phyloP scores from a whole-genome alignment of 2,113 vertebrate genomes.

The Pangasianodon hypophthalmus region DNA sequence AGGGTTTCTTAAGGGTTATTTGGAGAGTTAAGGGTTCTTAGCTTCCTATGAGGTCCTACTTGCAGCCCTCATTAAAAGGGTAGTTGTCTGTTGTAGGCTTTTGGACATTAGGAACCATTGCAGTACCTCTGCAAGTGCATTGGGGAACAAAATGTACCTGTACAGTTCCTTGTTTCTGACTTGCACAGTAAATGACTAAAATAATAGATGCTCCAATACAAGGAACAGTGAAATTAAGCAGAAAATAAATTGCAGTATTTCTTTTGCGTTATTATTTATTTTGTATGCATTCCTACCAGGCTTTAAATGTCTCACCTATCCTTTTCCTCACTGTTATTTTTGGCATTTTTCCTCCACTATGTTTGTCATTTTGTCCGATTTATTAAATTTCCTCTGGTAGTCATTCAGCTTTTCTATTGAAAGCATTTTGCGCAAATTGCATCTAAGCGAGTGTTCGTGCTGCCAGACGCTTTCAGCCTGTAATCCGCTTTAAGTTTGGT shows the following conservation, averaged over 20 bases:
- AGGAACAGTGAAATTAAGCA: background rate
- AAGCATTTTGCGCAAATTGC: conserved; percentile 69
- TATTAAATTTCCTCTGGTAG: conserved; percentile 64
- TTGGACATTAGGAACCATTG: background rate
- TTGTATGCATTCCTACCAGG: background rate
- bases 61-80: background rate
- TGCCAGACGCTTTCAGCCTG: conserved; percentile 65
- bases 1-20: background rate
- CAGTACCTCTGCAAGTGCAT: background rate
- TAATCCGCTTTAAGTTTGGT: conserved; percentile 68
- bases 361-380: conserved; percentile 66
- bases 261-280: background rate
- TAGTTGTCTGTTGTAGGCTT: background rate
- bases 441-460: conserved; percentile 70
- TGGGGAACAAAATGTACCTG: too few relatives aligned
- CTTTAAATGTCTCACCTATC: background rate
- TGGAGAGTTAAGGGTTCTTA: background rate
- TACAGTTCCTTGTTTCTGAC: background rate
- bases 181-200: background rate
- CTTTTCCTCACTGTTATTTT: background rate
- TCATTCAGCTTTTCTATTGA: conserved; percentile 66
- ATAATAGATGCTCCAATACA: background rate
- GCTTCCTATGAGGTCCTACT: background rate
- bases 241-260: background rate
- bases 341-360: conserved; percentile 36